Evolutionary conservation across 2,797 vertebrate genomes (phyloP).

Genomic region (Characodon lateralis): DNA sequence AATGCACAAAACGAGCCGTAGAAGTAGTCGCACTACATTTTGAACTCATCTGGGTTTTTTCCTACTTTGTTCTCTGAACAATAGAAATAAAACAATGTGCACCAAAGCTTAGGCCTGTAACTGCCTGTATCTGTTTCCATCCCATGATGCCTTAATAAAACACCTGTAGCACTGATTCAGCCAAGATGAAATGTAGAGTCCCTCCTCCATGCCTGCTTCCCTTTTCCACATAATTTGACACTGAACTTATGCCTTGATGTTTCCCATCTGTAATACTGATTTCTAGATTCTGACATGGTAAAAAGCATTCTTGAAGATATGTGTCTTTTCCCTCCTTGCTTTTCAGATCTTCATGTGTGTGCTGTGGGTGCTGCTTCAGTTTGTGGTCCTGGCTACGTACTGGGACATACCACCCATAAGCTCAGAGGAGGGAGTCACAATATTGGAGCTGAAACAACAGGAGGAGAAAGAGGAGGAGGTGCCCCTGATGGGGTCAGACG

Average conservation of each 20-base stretch:
- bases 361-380: constrained; percentile 84
- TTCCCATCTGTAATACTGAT: constrained; percentile 12
- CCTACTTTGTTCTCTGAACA: constrained; percentile 48
- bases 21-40: constrained; percentile 47
- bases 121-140: constrained; percentile 45
- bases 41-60: constrained; percentile 22
- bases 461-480: constrained; percentile 67
- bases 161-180: constrained; percentile 49
- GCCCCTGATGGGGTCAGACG: constrained; percentile 60
- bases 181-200: constrained; percentile 50
- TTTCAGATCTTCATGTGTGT: constrained; percentile 86
- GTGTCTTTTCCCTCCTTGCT: neutral
- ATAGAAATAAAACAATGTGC: constrained; percentile 47
- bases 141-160: constrained; percentile 46
- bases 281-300: constrained; percentile 6
- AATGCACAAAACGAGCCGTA: constrained; percentile 51
- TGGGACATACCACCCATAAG: constrained; percentile 76
- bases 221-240: constrained; percentile 53
- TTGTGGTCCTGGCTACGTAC: constrained; percentile 76
- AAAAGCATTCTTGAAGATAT: constrained; percentile 9
- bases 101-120: constrained; percentile 42
- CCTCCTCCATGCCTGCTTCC: constrained; percentile 25
- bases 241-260: constrained; percentile 25
- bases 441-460: constrained; percentile 56
- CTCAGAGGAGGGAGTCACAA: constrained; percentile 39